These are phyloP conservation scores for Calonectris borealis DNA, from an alignment of 2,113 vertebrate species.

Conservation along the genomic window DNA sequence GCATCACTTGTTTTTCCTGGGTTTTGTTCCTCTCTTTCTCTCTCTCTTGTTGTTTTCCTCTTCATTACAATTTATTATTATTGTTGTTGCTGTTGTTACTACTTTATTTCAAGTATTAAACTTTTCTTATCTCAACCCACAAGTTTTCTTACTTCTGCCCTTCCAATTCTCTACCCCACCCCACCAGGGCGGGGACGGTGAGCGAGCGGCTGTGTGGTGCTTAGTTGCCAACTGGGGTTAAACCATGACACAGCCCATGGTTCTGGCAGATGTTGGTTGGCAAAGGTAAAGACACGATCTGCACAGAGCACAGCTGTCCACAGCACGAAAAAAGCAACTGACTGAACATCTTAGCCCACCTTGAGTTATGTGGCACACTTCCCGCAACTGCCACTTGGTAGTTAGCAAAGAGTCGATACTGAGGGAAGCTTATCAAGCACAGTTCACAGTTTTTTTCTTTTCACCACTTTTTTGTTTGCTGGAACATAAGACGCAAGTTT, in stretches of 20 bases:
- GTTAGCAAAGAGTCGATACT: background rate
- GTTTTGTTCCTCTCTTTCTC: no score
- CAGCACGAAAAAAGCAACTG: background rate
- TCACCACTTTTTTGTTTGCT: background rate
- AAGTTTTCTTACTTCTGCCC: no score
- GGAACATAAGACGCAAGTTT: background rate
- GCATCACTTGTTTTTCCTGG: no score
- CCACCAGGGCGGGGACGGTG: no score
- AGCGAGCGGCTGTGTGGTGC: no score
- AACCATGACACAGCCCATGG: background rate
- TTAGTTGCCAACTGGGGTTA: no score
- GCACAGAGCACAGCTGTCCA: background rate
- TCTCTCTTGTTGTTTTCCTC: no score
- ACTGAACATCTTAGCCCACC: background rate
- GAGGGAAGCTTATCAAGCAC: background rate
- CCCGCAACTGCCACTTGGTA: background rate
- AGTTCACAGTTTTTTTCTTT: background rate
- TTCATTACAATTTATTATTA: no score
- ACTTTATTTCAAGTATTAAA: no score
- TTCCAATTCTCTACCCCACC: no score
- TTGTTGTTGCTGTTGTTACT: no score
- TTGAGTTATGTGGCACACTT: background rate
- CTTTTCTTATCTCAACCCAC: no score
- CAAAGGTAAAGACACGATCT: background rate
- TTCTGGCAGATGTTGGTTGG: background rate